These are phyloP conservation scores for Unio delphinus DNA, from an alignment of 2,888 invertebrate genomes.

Conservation along the genomic window DNA sequence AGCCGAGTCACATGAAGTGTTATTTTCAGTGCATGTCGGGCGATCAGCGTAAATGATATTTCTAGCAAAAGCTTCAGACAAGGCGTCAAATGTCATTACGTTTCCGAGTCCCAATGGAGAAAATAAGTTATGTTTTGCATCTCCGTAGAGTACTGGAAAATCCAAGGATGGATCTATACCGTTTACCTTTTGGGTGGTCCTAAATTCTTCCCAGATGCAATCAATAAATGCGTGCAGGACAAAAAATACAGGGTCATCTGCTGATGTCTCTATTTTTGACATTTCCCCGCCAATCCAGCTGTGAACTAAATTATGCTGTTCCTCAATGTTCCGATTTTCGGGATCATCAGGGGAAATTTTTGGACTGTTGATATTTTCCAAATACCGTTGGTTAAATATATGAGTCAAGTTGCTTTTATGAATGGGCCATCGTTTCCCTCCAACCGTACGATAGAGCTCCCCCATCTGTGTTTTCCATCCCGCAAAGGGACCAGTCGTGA, in stretches of 20 bases:
- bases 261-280: slow-evolving; percentile 52
- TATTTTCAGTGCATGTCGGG: slow-evolving; percentile 33
- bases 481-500: slow-evolving; percentile 44
- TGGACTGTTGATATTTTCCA: slow-evolving; percentile 45
- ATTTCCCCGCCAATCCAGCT: slow-evolving; percentile 56
- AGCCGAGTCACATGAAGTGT: slow-evolving; percentile 39
- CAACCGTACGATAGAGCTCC: slow-evolving; percentile 32
- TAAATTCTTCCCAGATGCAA: slow-evolving; percentile 52
- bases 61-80: slow-evolving; percentile 38
- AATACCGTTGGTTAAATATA: slow-evolving; percentile 29
- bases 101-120: slow-evolving; percentile 50
- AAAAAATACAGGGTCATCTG: slow-evolving; percentile 58
- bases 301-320: slow-evolving; percentile 55
- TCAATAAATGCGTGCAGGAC: slow-evolving; percentile 54
- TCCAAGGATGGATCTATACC: slow-evolving; percentile 43
- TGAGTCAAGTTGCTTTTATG: slow-evolving; percentile 35
- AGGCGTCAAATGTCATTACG: slow-evolving; percentile 47
- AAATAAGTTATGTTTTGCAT: slow-evolving; percentile 37
- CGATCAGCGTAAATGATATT: slow-evolving; percentile 36
- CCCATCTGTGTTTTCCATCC: slow-evolving; percentile 28
- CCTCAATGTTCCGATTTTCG: slow-evolving; percentile 42
- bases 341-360: slow-evolving; percentile 36
- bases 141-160: slow-evolving; percentile 40
- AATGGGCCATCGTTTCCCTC: slow-evolving; percentile 35
- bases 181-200: slow-evolving; percentile 27